Base-by-base conservation (phyloP, 2,888 invertebrate genomes). In the Chrysomela aeneicollis region DNA sequence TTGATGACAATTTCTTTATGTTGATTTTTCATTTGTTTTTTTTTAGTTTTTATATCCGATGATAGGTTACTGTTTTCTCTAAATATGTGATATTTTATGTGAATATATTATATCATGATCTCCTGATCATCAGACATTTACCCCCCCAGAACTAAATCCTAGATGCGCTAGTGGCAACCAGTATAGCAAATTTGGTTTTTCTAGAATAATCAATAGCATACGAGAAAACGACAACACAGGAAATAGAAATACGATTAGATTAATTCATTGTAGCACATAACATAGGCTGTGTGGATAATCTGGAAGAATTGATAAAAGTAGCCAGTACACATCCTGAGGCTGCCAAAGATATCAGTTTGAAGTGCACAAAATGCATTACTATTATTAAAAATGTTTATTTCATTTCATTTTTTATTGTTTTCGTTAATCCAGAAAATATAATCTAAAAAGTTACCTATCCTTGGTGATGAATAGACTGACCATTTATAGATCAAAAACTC, bases 351-450 rank as follows among this genome's bases (percentile, higher is more conserved):
- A 50, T 50, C 9, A 50, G 21, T 50, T 21, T 50, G 50, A 19
- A 50, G 15, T n/a, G 19, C 21, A 50, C 50, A 50, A 50, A 50
- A 50, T 21, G 50, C 50, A 50, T 21, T 50, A 21, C 21, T 50
- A 21, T 50, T 15, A 35, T 50, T 19, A 21, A 50, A 50, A 50
- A 50, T 50, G 50, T n/a, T n/a, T n/a, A n/a, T 50, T 50, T 19
- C 21, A 1, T 19, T 19, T 21, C 2, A 17, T 21, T 21, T 21
- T 50, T 50, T 21, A 3, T 6, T 18, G n/a, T 18, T 6, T 50
- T 50, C 15, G 9, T 50, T 21, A 21, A 10, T 50, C 9, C 4
- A 50, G 21, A 50, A 50, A 50, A 50, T 50, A 6, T 4, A 21
- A 19, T 50, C 17, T 5, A 50, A 19, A 19, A 21, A 50, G 9